Percentiles rank a stretch among this genome's conserved stretches.
phyloP scores from a whole-genome alignment of 2,113 vertebrate genomes.

The Ailuropoda melanoleuca region DNA sequence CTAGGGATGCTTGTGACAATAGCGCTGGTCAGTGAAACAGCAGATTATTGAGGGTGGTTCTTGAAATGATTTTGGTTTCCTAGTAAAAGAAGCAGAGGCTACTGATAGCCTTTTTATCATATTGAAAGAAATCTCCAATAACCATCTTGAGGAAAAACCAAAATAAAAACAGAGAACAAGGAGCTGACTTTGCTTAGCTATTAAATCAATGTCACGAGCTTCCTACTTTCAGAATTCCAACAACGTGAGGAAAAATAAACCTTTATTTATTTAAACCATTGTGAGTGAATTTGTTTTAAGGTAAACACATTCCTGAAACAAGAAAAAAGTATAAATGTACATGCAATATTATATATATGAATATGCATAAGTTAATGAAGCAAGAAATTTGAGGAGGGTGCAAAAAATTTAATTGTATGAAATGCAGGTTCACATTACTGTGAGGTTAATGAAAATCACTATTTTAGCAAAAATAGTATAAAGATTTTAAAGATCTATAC shows the following conservation, averaged over 20 bases:
- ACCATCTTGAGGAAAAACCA: not conserved
- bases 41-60: not conserved
- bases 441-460: not conserved
- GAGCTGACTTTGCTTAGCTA: not conserved
- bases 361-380: not conserved
- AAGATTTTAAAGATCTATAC: not conserved
- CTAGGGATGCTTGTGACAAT: not conserved
- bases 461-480: not conserved
- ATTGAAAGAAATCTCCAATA: not conserved
- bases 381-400: not conserved
- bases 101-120: not conserved
- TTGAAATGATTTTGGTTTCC: not conserved
- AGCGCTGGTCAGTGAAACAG: not conserved
- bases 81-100: not conserved
- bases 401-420: not conserved
- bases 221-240: not conserved
- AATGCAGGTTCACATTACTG: not conserved
- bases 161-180: not conserved
- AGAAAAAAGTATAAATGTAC: not conserved
- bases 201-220: not conserved
- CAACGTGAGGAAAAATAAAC: not conserved
- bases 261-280: not conserved
- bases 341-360: not conserved
- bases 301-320: not conserved
- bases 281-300: not conserved